Conservation (phyloP, 2,888 invertebrate genomes). For the Chorisops tibialis region DNA sequence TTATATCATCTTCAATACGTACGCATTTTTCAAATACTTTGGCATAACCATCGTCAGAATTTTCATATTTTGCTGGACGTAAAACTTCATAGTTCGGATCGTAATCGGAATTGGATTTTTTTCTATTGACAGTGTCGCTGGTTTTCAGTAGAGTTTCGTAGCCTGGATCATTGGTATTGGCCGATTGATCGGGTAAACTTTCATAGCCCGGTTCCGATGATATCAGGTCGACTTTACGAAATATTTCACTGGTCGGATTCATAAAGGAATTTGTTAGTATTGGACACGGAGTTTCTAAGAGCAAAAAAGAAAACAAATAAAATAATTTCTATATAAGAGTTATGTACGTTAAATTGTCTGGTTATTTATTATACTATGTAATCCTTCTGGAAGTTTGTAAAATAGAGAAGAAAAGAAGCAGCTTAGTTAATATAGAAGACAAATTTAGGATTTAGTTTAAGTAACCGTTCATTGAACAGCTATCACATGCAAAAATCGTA, state of each 20-base stretch:
- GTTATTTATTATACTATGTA: too few relatives aligned
- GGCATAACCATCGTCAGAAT: slow-evolving; percentile 49
- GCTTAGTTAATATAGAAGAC: too few relatives aligned
- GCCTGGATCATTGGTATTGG: slow-evolving; percentile 65
- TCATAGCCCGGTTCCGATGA: slow-evolving; percentile 44
- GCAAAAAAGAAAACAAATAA: neutral
- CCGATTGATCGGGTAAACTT: slow-evolving; percentile 54
- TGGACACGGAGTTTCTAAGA: slow-evolving; percentile 1
- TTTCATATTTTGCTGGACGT: slow-evolving; percentile 48
- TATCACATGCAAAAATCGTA: too few relatives aligned
- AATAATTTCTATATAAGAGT: neutral
- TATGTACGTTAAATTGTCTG: too few relatives aligned
- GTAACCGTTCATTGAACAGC: too few relatives aligned
- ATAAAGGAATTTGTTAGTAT: slow-evolving; percentile 5
- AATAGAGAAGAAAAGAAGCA: too few relatives aligned
- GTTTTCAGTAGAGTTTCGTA: slow-evolving; percentile 63
- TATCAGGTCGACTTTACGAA: slow-evolving; percentile 36
- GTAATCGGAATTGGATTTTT: slow-evolving; percentile 57
- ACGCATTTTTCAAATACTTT: slow-evolving; percentile 47
- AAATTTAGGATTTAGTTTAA: too few relatives aligned
- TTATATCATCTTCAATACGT: slow-evolving; percentile 36
- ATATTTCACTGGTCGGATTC: slow-evolving; percentile 10
- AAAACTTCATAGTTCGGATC: slow-evolving; percentile 81
- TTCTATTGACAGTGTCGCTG: slow-evolving; percentile 40
- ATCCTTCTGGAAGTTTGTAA: too few relatives aligned